These are phyloP conservation scores for Brachionus angularis DNA, from an alignment of 1,140 invertebrate species.

Conservation along the genomic window DNA sequence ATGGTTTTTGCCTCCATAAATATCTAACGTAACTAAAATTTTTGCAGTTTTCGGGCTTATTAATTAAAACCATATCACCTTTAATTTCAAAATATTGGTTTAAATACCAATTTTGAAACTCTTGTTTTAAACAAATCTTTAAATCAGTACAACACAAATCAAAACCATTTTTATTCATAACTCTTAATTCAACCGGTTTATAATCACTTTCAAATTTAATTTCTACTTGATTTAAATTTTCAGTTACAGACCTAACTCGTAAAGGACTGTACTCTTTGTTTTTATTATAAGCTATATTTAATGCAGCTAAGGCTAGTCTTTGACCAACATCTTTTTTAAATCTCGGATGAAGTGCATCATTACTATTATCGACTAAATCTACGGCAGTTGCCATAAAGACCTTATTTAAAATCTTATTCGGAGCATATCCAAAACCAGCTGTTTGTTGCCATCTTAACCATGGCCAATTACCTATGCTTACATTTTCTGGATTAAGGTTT, in stretches of 20 bases:
- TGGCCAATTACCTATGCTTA: slow-evolving; percentile 45
- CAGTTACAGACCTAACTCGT: neutral
- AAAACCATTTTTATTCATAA: neutral
- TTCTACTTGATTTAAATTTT: neutral
- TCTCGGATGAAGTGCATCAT: slow-evolving; percentile 1
- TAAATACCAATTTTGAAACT: neutral
- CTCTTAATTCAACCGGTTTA: neutral
- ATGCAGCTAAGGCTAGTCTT: neutral
- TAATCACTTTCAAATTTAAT: neutral
- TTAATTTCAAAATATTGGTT: neutral
- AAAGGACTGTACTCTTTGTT: neutral
- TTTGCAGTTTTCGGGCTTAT: neutral
- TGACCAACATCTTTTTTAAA: neutral
- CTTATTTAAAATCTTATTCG: slow-evolving; percentile 49
- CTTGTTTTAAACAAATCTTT: neutral
- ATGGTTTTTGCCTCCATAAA: neutral
- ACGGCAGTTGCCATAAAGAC: slow-evolving; percentile 54
- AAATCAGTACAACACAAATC: slow-evolving; percentile 7
- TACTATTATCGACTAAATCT: slow-evolving; percentile 48
- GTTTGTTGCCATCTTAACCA: slow-evolving; percentile 52
- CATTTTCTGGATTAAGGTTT: neutral
- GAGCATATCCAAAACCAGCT: slow-evolving; percentile 49
- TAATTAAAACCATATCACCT: neutral
- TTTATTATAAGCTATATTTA: neutral
- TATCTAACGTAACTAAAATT: neutral